Evolutionary conservation across 2,888 invertebrate genomes (phyloP), one percentile per base, ranked within the genome.

Genomic region (Drosophila macrospina): DNA sequence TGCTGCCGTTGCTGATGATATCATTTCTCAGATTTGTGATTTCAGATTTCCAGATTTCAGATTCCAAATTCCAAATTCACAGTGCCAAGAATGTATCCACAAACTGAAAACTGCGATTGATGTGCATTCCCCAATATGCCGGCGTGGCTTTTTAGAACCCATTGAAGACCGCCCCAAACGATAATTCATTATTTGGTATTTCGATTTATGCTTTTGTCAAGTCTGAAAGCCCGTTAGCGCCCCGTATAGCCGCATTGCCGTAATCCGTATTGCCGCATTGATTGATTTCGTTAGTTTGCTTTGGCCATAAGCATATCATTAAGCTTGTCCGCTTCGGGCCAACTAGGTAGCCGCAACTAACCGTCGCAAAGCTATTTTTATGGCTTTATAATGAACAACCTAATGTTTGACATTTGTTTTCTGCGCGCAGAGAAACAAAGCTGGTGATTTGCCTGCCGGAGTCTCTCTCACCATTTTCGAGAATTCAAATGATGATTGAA

Each of bases 211-310:
- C 13, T 34, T 62, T 86, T 83, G 70, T 83, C 69, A 68, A 62
- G 60, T 72, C 67, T 37, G 32, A 65, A 63, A 45, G 67, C 52
- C 86, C 82, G 82, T 86, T 86, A 83, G 86, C 86, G 64, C 71
- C 67, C 62, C 52, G 51, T 5, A 71, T 66, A 48, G 69, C 56
- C 69, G 39, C 52, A 20, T 20, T 20, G n/a, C 20, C 20, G 20
- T 20, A 20, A 2, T 20, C 62, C 52, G 51, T 7, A 71, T 66
- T 51, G 69, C 56, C 69, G 39, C 52, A 64, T 69, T 69, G 80
- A 79, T 82, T 85, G 83, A 86, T 85, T 72, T 68, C 41, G 61
- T 66, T 82, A 61, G 44, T 57, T 65, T 44, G 55, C 39, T 54
- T 54, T 69, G 69, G 52, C 62, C 50, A 66, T 41, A 62, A 63